A percentile compares a stretch with the other conserved stretches of the same genome.
These are phyloP conservation scores for Drosophila tropicalis DNA, from an alignment of 1,140 invertebrate species.

Conservation along the genomic window DNA sequence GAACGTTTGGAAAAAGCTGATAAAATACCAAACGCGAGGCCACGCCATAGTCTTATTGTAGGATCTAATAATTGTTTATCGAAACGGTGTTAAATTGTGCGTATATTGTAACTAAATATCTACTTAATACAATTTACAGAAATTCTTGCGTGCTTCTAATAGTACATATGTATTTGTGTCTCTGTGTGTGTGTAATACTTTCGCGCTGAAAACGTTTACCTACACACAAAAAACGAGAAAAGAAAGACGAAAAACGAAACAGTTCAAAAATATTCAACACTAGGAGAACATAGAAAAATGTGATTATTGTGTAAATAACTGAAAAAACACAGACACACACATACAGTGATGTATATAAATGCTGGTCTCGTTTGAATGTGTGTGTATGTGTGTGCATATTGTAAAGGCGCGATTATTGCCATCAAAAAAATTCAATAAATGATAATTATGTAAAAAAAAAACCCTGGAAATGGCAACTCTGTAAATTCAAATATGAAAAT, in stretches of 20 bases:
- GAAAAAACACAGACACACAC: conserved; percentile 68
- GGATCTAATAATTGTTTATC: conserved; percentile 41
- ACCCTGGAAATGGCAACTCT: conserved; percentile 27
- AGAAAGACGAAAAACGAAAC: conserved; percentile 24
- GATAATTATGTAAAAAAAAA: conserved; percentile 67
- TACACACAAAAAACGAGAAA: conserved; percentile 40
- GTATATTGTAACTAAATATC: conserved; percentile 56
- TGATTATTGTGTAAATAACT: conserved; percentile 76
- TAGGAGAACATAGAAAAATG: conserved; percentile 36
- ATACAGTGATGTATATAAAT: conserved; percentile 10
- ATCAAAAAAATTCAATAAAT: conserved; percentile 69
- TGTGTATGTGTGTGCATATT: conserved; percentile 43
- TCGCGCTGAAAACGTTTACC: conserved; percentile 77
- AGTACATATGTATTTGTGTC: conserved; percentile 38
- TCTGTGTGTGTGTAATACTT: conserved; percentile 61
- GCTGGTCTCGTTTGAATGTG: conserved; percentile 15
- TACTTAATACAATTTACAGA: conserved; percentile 62
- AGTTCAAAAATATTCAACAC: conserved; percentile 7
- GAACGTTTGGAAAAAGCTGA: conserved; percentile 40
- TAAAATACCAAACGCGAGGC: conserved; percentile 47
- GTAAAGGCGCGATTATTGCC: conserved; percentile 67
- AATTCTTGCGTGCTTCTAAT: conserved; percentile 77
- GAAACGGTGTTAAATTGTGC: conserved; percentile 58
- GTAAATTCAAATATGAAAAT: conserved; percentile 9
- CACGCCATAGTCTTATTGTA: conserved; percentile 50